Base-by-base conservation (phyloP, 2,113 vertebrate species). In the Elephantulus edwardii region DNA sequence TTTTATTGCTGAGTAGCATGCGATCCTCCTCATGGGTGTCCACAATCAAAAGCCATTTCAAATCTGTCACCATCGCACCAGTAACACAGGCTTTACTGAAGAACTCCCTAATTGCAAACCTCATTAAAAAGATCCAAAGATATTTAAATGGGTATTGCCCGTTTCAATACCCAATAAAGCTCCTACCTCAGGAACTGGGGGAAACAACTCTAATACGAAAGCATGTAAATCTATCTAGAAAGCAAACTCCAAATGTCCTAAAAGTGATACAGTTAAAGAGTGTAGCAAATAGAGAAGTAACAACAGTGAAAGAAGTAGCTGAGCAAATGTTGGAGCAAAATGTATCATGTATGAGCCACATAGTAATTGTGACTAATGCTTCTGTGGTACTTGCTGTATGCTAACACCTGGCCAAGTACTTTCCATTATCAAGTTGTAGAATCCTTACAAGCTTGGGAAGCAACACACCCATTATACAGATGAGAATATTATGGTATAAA, bases 401-500 rank as follows among this genome's bases (percentile, higher is more conserved):
- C 26, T 11, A 3, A 19, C 62, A 30, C 33, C 30, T 20, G 33
- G 13, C 46, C 56, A 11, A 4, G 76, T 30, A 24, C 48, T 50
- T 50, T 16, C 8, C 48, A 50, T 50, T 50, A 50, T 16, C 16
- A 50, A 50, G 9, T 10, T 28, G 14, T 7, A 3, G 7, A n/a
- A n/a, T n/a, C n/a, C n/a, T n/a, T n/a, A n/a, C 0, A 11, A 28
- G 56, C 9, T 50, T 6, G 0, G 2, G 33, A 24, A 50, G 35
- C 33, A 7, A 19, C 30, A 16, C 0, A 20, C 17, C 46, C 22
- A n/a, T 0, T 12, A 24, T 8, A 22, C 60, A 60, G 46, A 2
- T 12, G 80, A 77, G 52, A 11, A 58, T 10, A 54, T 1, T 7
- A 46, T 80, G 58, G 40, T 33, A 5, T 1, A 4, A 20, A 70